Conservation (phyloP, 1,140 invertebrate genomes). For the Physella acuta region DNA sequence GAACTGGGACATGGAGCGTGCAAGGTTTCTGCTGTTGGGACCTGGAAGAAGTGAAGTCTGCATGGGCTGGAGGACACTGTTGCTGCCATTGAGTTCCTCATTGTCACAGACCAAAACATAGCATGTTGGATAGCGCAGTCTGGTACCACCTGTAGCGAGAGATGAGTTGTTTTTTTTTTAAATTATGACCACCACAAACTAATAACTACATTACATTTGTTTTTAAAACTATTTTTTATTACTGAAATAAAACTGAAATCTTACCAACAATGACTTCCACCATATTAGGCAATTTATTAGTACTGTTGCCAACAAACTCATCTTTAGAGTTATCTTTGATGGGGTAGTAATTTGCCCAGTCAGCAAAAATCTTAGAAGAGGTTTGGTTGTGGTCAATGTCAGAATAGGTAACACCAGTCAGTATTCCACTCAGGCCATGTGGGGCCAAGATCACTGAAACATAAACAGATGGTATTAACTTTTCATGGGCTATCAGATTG, state of each 20-base stretch:
- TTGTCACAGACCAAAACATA: conserved; percentile 90
- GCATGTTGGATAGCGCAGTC: conserved; percentile 90
- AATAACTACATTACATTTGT: neutral
- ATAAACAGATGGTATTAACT: neutral
- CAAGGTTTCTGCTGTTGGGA: neutral
- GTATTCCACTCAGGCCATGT: conserved; percentile 84
- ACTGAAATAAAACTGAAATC: no score
- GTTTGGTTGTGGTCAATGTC: conserved; percentile 68
- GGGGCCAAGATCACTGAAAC: conserved; percentile 86
- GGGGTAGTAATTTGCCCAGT: conserved; percentile 94
- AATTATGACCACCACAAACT: no score
- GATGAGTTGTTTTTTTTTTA: no score
- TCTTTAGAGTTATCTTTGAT: conserved; percentile 57
- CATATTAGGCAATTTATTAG: conserved; percentile 67
- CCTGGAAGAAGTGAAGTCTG: neutral
- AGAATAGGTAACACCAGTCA: conserved; percentile 83
- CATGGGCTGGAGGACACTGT: conserved; percentile 26
- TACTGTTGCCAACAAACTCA: conserved; percentile 35
- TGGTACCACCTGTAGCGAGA: conserved; percentile 74
- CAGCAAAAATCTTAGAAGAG: conserved; percentile 77
- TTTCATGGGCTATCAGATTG: neutral
- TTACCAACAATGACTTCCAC: conserved; percentile 73
- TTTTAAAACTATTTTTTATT: neutral
- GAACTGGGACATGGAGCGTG: conserved; percentile 30
- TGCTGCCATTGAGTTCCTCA: conserved; percentile 66